Conservation (phyloP, 2,797 vertebrate species). For the Artibeus jamaicensis region DNA sequence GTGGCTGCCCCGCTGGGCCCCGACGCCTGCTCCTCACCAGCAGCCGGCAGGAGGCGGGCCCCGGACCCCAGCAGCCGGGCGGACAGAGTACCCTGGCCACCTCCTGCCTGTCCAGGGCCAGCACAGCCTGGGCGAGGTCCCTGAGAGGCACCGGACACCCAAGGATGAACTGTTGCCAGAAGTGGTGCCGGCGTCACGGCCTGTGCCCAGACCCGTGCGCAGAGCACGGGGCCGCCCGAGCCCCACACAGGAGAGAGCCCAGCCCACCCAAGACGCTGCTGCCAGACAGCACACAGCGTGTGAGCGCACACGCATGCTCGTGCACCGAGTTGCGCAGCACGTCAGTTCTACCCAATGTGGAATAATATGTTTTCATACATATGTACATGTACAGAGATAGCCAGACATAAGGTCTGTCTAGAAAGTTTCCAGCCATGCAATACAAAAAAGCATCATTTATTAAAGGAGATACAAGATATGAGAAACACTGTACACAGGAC, state of each 20-base stretch:
- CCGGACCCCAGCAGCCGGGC: constrained; percentile 59
- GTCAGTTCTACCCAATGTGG: no score
- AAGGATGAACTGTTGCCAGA: constrained; percentile 85
- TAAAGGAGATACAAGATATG: neutral
- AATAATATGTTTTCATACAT: no score
- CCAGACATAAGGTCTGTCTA: neutral
- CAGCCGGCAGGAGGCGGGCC: neutral
- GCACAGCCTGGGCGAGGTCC: constrained; percentile 78
- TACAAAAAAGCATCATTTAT: neutral
- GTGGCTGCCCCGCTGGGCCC: constrained; percentile 57
- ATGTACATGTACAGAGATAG: neutral
- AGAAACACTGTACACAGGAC: neutral
- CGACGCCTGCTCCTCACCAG: neutral
- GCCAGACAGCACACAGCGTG: fast-evolving
- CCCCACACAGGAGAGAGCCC: neutral
- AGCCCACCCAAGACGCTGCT: neutral
- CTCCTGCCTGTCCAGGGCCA: constrained; percentile 18
- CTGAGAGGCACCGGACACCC: constrained; percentile 70
- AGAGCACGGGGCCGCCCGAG: neutral
- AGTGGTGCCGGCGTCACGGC: constrained; percentile 80
- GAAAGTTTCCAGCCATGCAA: neutral
- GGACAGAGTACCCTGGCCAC: constrained; percentile 69
- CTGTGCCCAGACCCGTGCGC: constrained; percentile 46
- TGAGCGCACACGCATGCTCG: fast-evolving
- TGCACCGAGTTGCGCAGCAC: fast-evolving